phyloP scores from a whole-genome alignment of 1,140 invertebrate genomes.

The Ostrea denselamellosa region DNA sequence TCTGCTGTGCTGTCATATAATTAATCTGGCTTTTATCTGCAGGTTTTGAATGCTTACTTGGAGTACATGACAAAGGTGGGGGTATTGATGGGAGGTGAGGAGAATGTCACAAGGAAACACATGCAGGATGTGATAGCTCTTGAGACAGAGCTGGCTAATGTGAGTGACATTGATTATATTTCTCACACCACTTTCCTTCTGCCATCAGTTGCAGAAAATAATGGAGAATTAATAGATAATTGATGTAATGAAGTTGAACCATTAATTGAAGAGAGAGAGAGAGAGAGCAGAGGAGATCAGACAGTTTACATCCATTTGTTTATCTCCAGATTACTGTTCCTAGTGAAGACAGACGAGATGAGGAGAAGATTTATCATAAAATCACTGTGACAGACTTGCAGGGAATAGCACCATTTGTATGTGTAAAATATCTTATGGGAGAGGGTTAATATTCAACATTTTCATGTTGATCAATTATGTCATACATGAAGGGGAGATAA shows the following conservation, averaged over 20 bases:
- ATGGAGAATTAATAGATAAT: neutral
- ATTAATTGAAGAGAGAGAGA: neutral
- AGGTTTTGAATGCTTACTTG: constrained; percentile 91
- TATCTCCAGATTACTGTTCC: constrained; percentile 81
- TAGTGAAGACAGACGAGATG: constrained; percentile 93
- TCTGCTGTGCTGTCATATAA: neutral
- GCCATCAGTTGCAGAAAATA: neutral
- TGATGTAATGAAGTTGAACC: constrained; percentile 13
- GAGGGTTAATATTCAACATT: too few relatives aligned
- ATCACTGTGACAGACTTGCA: constrained; percentile 89
- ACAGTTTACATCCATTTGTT: neutral
- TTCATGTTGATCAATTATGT: too few relatives aligned
- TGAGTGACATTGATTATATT: constrained; percentile 59
- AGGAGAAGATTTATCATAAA: constrained; percentile 93
- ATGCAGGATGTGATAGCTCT: constrained; percentile 93
- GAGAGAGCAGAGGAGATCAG: neutral
- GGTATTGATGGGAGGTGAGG: constrained; percentile 90
- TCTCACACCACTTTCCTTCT: neutral
- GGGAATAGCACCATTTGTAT: constrained; percentile 82
- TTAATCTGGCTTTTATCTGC: constrained; percentile 68
- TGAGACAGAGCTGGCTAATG: constrained; percentile 88
- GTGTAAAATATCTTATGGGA: constrained; percentile 21
- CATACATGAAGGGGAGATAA: too few relatives aligned
- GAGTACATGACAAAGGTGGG: constrained; percentile 96
- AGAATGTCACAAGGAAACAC: constrained; percentile 85